Evolutionary conservation across 2,888 invertebrate species (phyloP).

Genomic region (Scaptomyza cyrtandrae): DNA sequence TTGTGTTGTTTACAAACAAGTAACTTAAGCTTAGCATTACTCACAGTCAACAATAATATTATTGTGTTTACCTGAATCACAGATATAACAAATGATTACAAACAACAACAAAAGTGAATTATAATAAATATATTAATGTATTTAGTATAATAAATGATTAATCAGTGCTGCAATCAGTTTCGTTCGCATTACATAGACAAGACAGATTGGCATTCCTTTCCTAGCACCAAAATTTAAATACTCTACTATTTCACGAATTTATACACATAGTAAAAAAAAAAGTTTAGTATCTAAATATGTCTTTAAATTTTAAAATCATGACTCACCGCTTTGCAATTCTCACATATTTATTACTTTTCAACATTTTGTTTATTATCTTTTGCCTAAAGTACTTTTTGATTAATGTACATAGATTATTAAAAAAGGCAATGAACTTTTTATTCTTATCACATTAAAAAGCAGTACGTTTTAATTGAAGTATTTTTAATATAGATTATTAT

Average conservation of each 20-base stretch:
- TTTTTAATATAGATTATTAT: neutral
- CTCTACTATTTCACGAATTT: neutral
- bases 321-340: neutral
- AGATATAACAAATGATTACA: conserved; percentile 3
- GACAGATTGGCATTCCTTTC: neutral
- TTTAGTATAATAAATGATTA: conserved; percentile 9
- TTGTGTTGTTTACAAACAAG: conserved; percentile 52
- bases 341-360: neutral
- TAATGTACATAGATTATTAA: neutral
- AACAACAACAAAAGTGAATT: neutral
- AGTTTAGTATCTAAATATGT: neutral
- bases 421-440: neutral
- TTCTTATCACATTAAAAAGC: neutral
- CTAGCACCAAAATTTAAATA: neutral
- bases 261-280: too few species aligned
- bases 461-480: neutral
- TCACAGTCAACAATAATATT: conserved; percentile 31
- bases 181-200: conserved; percentile 21
- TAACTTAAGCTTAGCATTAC: conserved; percentile 15
- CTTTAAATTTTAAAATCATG: neutral
- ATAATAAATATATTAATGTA: neutral
- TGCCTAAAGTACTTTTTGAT: neutral
- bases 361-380: neutral
- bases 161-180: conserved; percentile 23
- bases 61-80: conserved; percentile 19